Evolutionary conservation across 2,113 vertebrate species (phyloP), one percentile per base, ranked within the genome.

Genomic region (Procavia capensis): DNA sequence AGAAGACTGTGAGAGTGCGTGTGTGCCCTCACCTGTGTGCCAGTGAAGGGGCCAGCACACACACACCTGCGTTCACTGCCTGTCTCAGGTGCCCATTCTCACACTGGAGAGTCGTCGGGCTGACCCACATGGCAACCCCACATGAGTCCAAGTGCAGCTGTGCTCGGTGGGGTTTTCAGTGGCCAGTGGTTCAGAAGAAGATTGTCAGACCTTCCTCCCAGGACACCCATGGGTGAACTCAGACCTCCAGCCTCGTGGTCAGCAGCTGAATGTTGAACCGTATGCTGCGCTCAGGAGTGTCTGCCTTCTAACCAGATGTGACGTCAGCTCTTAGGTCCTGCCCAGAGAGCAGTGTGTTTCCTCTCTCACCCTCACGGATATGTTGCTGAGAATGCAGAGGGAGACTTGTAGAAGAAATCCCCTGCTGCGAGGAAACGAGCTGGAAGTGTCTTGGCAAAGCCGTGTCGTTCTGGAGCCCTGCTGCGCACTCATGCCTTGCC

Each of bases 401-500:
- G 31, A 43, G 29, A 6, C 5, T 0, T 2, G 22, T 10, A 11
- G 29, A 70, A 27, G 7, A 6, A 13, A 1, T 25, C 13, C 9
- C 59, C 54, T 36, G 25, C 10, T 61, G 66, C 34, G 39, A 34
- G 14, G 36, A 14, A 50, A 34, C 57, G 75, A 70, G 24, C 25
- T 24, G 14, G 31, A n/a, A 61, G 0, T 79, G 11, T 61, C 24
- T 45, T 57, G 94, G 72, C 47, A 66, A 83, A 68, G 45, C 16
- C 5, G 0, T 9, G 5, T 76, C 36, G 45, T 0, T 22, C 43
- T 41, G 16, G 86, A 57, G 31, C 70, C 61, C 61, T 50, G 82
- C n/a, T 6, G 9, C 47, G 66, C 25, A 36, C 64, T 98, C 61
- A 93, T 80, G 57, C 93, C 81, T 97, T 79, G 90, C 59, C 27